Percentiles rank a stretch among this genome's conserved stretches.
Conservation (phyloP, 2,113 vertebrate species). For the Fregata magnificens region DNA sequence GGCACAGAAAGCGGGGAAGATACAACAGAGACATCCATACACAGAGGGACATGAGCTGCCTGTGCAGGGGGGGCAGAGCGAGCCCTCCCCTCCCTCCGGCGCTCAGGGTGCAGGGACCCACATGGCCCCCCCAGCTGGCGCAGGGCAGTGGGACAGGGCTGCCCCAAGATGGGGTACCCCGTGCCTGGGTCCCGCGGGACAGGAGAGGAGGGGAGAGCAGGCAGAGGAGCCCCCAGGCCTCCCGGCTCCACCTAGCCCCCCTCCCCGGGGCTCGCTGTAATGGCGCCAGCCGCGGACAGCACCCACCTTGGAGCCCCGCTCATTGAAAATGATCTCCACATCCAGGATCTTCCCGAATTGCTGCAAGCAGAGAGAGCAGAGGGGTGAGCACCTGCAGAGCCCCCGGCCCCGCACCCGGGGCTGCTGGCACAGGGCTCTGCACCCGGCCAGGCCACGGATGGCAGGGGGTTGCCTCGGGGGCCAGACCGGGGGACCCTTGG, state of each 20-base stretch:
- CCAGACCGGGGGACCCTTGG: no score
- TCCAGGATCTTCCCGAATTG: conserved; percentile 98
- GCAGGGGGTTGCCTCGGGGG: not conserved
- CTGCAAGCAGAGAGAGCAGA: conserved; percentile 75
- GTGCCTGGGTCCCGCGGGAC: not conserved
- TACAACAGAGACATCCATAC: conserved; percentile 31
- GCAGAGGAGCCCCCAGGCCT: conserved; percentile 45
- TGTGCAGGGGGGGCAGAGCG: not conserved
- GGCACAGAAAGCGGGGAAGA: conserved; percentile 53
- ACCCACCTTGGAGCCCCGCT: conserved; percentile 98
- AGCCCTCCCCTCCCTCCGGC: not conserved
- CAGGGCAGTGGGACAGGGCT: not conserved
- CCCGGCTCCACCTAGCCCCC: conserved; percentile 5
- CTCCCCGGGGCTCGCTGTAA: not conserved
- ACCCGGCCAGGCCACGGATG: not conserved
- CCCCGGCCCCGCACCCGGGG: not conserved
- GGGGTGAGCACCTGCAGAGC: not conserved
- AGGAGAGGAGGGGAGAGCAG: conserved; percentile 53
- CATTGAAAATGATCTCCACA: conserved; percentile 98
- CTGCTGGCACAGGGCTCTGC: not conserved
- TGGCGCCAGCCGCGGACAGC: not conserved
- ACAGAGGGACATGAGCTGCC: not conserved
- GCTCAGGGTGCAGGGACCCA: accelerated
- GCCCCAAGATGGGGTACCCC: accelerated
- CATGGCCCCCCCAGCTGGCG: accelerated